phyloP scores from a whole-genome alignment of 2,797 vertebrate species.

The Myripristis jacobus region DNA sequence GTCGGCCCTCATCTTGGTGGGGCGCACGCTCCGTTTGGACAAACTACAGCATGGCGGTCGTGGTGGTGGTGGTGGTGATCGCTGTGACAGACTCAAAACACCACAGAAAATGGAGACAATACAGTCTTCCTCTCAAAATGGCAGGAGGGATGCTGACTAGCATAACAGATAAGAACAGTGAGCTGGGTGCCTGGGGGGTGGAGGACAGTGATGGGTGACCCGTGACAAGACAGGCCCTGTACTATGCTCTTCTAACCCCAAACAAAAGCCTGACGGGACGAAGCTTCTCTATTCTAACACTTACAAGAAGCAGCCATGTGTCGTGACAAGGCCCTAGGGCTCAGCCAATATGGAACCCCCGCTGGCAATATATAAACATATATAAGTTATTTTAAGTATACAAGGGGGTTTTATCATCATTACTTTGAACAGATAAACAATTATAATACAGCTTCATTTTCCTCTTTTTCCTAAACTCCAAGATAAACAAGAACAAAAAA shows the following conservation, averaged over 20 bases:
- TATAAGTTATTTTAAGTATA: constrained; percentile 47
- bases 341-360: constrained; percentile 30
- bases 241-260: constrained; percentile 53
- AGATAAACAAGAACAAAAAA: constrained; percentile 21
- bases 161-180: constrained; percentile 63
- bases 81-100: constrained; percentile 46
- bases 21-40: constrained; percentile 38
- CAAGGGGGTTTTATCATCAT: constrained; percentile 35
- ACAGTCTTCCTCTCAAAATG: constrained; percentile 51
- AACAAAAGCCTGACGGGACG: constrained; percentile 25
- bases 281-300: constrained; percentile 9
- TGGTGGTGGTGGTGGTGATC: constrained; percentile 40
- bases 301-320: constrained; percentile 31
- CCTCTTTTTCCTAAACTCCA: constrained; percentile 25
- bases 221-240: constrained; percentile 46
- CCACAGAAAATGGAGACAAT: constrained; percentile 55
- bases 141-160: constrained; percentile 44
- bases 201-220: constrained; percentile 39
- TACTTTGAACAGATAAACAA: constrained; percentile 43
- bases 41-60: constrained; percentile 30
- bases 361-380: constrained; percentile 43
- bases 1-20: constrained; percentile 75
- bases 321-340: not conserved
- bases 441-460: constrained; percentile 38
- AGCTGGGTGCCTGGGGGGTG: constrained; percentile 41